Evolutionary conservation across 2,113 vertebrate genomes (phyloP), one percentile per base, ranked within the genome.

Genomic region (Hypomesus transpacificus): DNA sequence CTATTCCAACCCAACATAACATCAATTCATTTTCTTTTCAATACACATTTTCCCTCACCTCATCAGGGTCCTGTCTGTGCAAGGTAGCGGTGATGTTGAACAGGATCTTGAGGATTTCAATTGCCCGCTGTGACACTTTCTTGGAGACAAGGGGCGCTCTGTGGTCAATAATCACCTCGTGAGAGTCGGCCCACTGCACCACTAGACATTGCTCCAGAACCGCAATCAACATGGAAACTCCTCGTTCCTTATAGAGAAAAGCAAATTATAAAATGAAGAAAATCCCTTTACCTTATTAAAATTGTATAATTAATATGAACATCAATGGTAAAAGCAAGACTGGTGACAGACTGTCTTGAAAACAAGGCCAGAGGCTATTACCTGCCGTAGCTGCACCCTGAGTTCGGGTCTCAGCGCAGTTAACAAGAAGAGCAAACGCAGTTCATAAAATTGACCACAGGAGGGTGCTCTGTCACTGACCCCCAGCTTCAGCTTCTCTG

Each of bases 361-460:
- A 34, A 34, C 7, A 34, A 34, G 31, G 31, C 31, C 31, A 34
- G 31, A 34, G 21, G 21, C 58, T 57, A 17, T 54, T 66, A 90
- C 90, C 88, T 86, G 84, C 20, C 83, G 79, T 21, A 93, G 89
- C 71, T 92, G 90, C 65, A 70, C 73, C 66, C 90, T 87, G 75
- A 92, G 90, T 71, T 92, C 92, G 1, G 91, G 85, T 0, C 90
- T 76, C 3, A 93, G 82, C 0, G 92, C 92, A 0, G 92, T 93
- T 14, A 92, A 77, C 50, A 94, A 89, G 57, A 94, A 94, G 66
- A 91, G 83, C 75, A 94, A 89, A 14, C 91, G 91, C 3, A 93
- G 86, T 78, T 92, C 91, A 71, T 92, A 93, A 78, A 93, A 93
- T 26, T 91, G 90, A 69, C 88, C 80, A 68, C 82, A 89, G 79